Base-by-base conservation (phyloP, 1,140 invertebrate species). In the Psilanteris sp. region DNA sequence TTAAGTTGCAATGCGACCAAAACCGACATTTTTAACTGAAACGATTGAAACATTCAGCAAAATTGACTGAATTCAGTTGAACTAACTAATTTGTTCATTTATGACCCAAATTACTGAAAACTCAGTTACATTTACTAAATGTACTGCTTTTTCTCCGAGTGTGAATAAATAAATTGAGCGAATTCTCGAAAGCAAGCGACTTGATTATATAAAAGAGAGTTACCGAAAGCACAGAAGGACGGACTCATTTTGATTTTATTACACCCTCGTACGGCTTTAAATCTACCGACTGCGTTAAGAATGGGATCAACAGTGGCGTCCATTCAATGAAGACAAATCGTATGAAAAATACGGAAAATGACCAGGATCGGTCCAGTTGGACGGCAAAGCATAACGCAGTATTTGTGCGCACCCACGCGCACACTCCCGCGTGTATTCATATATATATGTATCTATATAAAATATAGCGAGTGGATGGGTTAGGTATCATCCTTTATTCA, bases 401-500 rank as follows among this genome's bases (percentile, higher is more conserved):
- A 2, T 22, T 7, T 36, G 15, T 46, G 22, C 29, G 41, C 29
- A 29, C 46, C 14, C 31, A 7, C 32, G 27, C 36, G 7, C 20
- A 34, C 13, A 14, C 15, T 41, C 41, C 24, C n/a, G n/a, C n/a
- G n/a, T n/a, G n/a, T 3, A 13, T 37, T 11, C 20, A 32, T 4
- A 29, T 31, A 46, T 43, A 54, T 48, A 41, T 50, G 27, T 71
- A 37, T 61, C 14, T 59, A 66, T 62, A 70, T n/a, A n/a, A 34
- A 59, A 62, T 61, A 50, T 48, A 70, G 64, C 64, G 32, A 54
- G 46, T 67, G 68, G 70, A 73, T 61, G 70, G 68, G 62, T 68
- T 72, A 68, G 67, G 61, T 67, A 77, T 78, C 81, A 81, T 84
- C 74, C 79, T 82, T 84, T 86, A 84, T 86, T 82, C 83, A 80